Base-by-base conservation (phyloP, 2,797 vertebrate species). In the Anabacerthia variegaticeps region DNA sequence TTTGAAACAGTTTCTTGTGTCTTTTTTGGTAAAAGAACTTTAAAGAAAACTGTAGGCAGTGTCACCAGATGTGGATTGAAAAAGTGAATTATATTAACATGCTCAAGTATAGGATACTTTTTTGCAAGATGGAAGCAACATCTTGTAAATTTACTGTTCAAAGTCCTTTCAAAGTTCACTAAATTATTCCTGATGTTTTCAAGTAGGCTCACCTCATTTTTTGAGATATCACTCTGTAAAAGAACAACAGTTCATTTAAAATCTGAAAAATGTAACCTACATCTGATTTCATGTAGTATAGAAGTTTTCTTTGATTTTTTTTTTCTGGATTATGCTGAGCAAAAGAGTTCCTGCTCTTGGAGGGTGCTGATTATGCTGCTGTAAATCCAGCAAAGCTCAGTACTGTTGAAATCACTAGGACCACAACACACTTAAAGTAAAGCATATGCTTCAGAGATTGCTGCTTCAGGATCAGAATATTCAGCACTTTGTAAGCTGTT, bases 381-480 rank as follows among this genome's bases (percentile, higher is more conserved):
- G 0, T 61, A 43, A 91, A 55, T 80, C 77, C 77, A 79, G 71
- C 77, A 90, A 82, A 90, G 28, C 71, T 88, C 71, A 77, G 44
- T 68, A 19, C 67, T 92, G 59, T 58, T 95, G 77, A 87, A 94
- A 93, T 90, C 80, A 95, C 51, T 85, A 85, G 18, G 12, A 85
- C 67, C 56, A 84, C 46, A 92, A 87, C 43, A 76, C 74, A 65
- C 63, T 95, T 84, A 65, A 79, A 93, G 76, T 27, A 84, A 87
- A 93, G 52, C 61, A 56, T 74, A 63, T 73, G 63, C 77, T 94
- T 95, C 67, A 84, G 85, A 65, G 48, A 93, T 93, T 88, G 32
- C 59, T 84, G 63, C 66, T 81, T 86, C 52, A 39, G 73, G 24
- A 82, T 69, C 63, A 61, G 71, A 92, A 76, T 89, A 80, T 75